Conservation (phyloP, 2,113 vertebrate species). For the Anolis sagrei region DNA sequence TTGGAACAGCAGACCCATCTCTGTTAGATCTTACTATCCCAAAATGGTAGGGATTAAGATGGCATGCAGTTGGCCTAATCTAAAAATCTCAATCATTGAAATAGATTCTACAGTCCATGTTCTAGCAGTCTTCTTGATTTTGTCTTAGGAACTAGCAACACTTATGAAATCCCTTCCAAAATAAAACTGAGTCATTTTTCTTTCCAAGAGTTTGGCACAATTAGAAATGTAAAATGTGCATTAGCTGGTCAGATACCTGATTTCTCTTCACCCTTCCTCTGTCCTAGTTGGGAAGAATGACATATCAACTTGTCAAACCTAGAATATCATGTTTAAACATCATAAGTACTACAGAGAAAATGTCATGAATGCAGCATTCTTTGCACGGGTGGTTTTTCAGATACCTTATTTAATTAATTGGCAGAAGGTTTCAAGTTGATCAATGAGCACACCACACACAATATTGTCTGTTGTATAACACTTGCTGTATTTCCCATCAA, state of each 20-base stretch:
- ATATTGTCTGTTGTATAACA: constrained; percentile 6
- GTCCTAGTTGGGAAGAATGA: background rate
- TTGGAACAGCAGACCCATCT: no score
- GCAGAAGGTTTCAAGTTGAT: constrained; percentile 27
- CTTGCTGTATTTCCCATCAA: background rate
- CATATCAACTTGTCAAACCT: background rate
- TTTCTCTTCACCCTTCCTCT: background rate
- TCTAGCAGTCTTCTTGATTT: no score
- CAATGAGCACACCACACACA: constrained; percentile 1
- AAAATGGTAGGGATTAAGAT: no score
- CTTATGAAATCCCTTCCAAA: no score
- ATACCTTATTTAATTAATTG: constrained; percentile 30
- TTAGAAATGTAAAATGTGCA: no score
- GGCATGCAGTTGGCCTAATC: no score
- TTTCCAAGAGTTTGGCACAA: no score
- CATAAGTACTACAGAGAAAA: background rate
- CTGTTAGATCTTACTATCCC: no score
- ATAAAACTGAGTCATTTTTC: no score
- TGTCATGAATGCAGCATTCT: background rate
- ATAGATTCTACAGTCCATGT: no score
- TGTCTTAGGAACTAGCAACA: no score
- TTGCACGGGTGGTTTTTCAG: background rate
- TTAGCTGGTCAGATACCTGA: background rate
- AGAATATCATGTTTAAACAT: background rate
- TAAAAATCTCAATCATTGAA: no score